A percentile compares a stretch with the other conserved stretches of the same genome.
Evolutionary conservation across 1,140 invertebrate species (phyloP).

Genomic region (Hydropsyche tenuis): DNA sequence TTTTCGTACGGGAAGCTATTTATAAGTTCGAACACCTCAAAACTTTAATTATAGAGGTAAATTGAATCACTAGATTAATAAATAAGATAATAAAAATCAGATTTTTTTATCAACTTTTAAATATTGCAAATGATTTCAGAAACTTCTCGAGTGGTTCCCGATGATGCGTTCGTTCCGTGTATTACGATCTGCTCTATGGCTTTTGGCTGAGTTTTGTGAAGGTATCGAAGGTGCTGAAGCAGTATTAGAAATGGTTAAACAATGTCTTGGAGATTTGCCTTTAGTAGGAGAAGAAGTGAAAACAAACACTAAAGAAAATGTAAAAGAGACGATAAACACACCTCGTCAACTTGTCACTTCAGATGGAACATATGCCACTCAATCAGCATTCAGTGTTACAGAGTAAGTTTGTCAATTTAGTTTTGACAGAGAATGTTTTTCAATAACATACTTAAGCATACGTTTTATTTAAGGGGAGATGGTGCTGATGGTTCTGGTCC

Average conservation of each 20-base stretch:
- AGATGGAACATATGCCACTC: slow-evolving; percentile 98
- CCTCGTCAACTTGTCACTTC: slow-evolving; percentile 83
- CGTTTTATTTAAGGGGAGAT: slow-evolving; percentile 32
- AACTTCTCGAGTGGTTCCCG: slow-evolving; percentile 81
- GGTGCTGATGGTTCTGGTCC: slow-evolving; percentile 32
- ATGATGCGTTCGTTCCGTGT: slow-evolving; percentile 85
- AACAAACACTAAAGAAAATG: slow-evolving; percentile 58
- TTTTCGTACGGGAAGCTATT: slow-evolving; percentile 94
- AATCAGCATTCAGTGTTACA: slow-evolving; percentile 91
- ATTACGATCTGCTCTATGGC: slow-evolving; percentile 96
- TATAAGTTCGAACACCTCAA: slow-evolving; percentile 88
- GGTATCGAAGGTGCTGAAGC: slow-evolving; percentile 78
- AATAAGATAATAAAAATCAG: no score
- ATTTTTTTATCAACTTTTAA: slow-evolving; percentile 38
- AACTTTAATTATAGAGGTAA: slow-evolving; percentile 78
- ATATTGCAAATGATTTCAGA: slow-evolving; percentile 62
- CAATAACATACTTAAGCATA: background rate
- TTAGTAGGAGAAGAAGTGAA: slow-evolving; percentile 76
- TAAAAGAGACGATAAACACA: slow-evolving; percentile 45
- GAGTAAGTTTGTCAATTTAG: slow-evolving; percentile 59
- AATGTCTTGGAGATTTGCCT: slow-evolving; percentile 85
- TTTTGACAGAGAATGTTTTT: background rate
- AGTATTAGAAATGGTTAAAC: slow-evolving; percentile 78
- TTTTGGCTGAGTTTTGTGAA: slow-evolving; percentile 94
- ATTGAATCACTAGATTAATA: slow-evolving; percentile 25